Evolutionary conservation across 1,140 invertebrate genomes (phyloP).

Genomic region (Eufriesea mexicana): DNA sequence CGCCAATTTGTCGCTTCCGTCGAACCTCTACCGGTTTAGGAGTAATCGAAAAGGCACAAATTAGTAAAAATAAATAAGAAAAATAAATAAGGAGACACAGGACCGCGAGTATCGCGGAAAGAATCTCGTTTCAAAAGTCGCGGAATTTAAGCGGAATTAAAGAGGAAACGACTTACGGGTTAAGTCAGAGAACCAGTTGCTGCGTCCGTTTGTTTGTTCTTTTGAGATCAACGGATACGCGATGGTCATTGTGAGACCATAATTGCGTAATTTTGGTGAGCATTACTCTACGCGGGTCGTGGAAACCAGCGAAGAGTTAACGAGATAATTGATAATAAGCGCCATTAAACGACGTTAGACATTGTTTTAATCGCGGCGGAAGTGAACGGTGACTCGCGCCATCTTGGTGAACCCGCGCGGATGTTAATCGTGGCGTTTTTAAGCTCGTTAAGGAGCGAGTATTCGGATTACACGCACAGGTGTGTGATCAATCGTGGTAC

Average conservation of each 20-base stretch:
- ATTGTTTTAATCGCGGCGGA: background rate
- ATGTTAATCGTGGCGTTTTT: background rate
- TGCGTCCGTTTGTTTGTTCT: conserved; percentile 6
- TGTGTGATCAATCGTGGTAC: background rate
- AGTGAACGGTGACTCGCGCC: background rate
- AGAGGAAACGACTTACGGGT: background rate
- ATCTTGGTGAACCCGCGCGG: background rate
- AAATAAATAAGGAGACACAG: background rate
- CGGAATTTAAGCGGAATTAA: background rate
- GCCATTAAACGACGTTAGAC: background rate
- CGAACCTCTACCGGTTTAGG: background rate
- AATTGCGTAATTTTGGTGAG: background rate
- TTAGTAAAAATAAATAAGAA: no score
- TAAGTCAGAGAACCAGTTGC: background rate
- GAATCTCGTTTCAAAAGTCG: background rate
- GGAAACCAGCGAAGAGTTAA: background rate
- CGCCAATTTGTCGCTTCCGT: background rate
- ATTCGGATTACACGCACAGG: background rate
- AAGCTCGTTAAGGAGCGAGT: background rate
- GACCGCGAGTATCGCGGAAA: background rate
- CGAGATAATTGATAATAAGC: background rate
- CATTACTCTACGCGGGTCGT: background rate
- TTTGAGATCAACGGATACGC: background rate
- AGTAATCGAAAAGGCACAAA: background rate
- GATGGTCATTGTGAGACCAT: background rate